A percentile compares a stretch with the other conserved stretches of the same genome.
phyloP scores from a whole-genome alignment of 2,113 vertebrate genomes.

The Ornithorhynchus anatinus region DNA sequence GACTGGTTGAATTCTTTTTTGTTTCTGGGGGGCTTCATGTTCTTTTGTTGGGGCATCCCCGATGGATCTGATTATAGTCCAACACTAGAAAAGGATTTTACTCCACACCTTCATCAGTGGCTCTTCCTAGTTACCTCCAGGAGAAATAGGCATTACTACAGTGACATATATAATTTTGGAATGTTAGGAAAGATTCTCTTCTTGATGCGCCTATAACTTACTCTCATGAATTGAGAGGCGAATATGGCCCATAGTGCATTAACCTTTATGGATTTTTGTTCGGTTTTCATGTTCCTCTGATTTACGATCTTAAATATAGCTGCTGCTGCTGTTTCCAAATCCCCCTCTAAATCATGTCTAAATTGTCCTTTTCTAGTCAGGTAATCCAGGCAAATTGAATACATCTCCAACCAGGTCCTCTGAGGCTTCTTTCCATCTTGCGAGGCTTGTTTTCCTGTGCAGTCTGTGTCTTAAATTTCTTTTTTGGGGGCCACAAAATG shows the following conservation, averaged over 20 bases:
- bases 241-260: slow-evolving; percentile 28
- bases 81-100: background rate
- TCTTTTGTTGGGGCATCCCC: background rate
- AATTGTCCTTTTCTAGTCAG: slow-evolving; percentile 25
- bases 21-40: slow-evolving; percentile 13
- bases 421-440: background rate
- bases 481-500: background rate
- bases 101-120: slow-evolving; percentile 26
- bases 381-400: slow-evolving; percentile 32
- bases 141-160: background rate
- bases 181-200: background rate
- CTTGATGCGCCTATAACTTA: slow-evolving; percentile 1
- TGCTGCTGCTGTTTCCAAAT: slow-evolving; percentile 45
- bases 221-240: slow-evolving; percentile 37
- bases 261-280: slow-evolving; percentile 56
- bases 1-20: background rate
- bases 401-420: slow-evolving; percentile 23
- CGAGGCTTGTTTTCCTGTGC: slow-evolving; percentile 1
- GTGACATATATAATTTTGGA: slow-evolving; percentile 28
- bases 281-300: slow-evolving; percentile 13
- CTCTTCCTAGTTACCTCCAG: slow-evolving; percentile 2
- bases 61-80: background rate
- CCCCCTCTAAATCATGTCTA: slow-evolving; percentile 42
- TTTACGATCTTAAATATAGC: slow-evolving; percentile 40
- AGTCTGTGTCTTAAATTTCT: background rate